phyloP scores from a whole-genome alignment of 2,888 invertebrate species.

The Drosophila formosana region DNA sequence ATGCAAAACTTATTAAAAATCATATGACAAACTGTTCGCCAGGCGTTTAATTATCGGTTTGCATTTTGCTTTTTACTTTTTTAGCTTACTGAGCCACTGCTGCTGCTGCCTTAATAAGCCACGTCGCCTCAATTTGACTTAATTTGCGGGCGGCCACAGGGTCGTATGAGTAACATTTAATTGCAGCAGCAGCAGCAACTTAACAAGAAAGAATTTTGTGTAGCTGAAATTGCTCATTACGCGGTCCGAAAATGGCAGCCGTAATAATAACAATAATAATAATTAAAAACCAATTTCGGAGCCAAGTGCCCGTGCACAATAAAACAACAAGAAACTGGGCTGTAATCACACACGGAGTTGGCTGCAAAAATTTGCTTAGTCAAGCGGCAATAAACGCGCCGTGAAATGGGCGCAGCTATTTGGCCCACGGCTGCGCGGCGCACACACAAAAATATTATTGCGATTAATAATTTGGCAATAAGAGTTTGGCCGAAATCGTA shows the following conservation, averaged over 20 bases:
- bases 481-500: conserved; percentile 43
- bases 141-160: conserved; percentile 76
- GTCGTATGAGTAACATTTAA: conserved; percentile 80
- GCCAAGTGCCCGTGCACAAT: conserved; percentile 50
- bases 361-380: conserved; percentile 70
- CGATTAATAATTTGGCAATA: conserved; percentile 76
- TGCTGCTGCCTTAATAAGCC: conserved; percentile 59
- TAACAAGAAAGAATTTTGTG: conserved; percentile 65
- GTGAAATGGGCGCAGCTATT: conserved; percentile 74
- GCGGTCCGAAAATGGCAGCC: conserved; percentile 42
- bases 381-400: conserved; percentile 67
- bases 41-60: conserved; percentile 67
- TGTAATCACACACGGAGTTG: conserved; percentile 62
- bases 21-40: conserved; percentile 68
- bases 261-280: conserved; percentile 73
- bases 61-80: conserved; percentile 10
- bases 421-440: conserved; percentile 52
- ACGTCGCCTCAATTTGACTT: conserved; percentile 64
- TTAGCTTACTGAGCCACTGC: conserved; percentile 31
- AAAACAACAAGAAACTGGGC: conserved; percentile 68
- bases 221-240: conserved; percentile 73
- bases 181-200: conserved; percentile 49
- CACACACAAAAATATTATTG: conserved; percentile 57
- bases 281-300: conserved; percentile 77
- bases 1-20: conserved; percentile 74